Percentiles rank a stretch among this genome's conserved stretches.
These are phyloP conservation scores for Thryonomys swinderianus DNA, from an alignment of 2,113 vertebrate species.

Conservation along the genomic window DNA sequence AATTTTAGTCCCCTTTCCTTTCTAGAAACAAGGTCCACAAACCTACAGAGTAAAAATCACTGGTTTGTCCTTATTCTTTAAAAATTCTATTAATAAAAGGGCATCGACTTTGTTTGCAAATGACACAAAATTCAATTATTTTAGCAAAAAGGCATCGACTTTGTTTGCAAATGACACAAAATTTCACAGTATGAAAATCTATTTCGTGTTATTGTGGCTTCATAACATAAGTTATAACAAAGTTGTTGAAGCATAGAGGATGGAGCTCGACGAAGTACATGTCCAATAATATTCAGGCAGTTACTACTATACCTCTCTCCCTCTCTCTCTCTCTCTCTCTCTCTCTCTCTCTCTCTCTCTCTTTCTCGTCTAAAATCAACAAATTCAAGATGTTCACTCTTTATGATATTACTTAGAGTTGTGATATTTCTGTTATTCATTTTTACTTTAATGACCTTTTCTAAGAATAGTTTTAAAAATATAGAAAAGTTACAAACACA, in stretches of 20 bases:
- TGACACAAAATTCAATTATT: background rate
- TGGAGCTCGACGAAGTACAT: background rate
- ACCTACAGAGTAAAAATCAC: background rate
- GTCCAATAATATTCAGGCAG: background rate
- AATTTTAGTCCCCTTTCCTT: background rate
- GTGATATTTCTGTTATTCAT: background rate
- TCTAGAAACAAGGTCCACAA: conserved; percentile 6
- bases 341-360: no score
- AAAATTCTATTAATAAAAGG: conserved; percentile 36
- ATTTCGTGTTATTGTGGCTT: no score
- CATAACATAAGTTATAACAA: background rate
- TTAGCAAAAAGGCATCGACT: no score
- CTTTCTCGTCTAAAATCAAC: background rate
- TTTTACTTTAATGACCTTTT: background rate
- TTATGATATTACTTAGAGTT: background rate
- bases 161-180: no score
- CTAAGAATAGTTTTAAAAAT: no score
- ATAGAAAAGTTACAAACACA: no score
- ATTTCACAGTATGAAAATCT: no score
- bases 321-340: no score
- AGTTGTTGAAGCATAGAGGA: background rate
- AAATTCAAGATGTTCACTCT: background rate
- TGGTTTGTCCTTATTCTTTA: background rate
- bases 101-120: background rate
- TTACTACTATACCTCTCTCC: background rate